Conservation (phyloP, 2,888 invertebrate genomes). For the Monopis laevigella region DNA sequence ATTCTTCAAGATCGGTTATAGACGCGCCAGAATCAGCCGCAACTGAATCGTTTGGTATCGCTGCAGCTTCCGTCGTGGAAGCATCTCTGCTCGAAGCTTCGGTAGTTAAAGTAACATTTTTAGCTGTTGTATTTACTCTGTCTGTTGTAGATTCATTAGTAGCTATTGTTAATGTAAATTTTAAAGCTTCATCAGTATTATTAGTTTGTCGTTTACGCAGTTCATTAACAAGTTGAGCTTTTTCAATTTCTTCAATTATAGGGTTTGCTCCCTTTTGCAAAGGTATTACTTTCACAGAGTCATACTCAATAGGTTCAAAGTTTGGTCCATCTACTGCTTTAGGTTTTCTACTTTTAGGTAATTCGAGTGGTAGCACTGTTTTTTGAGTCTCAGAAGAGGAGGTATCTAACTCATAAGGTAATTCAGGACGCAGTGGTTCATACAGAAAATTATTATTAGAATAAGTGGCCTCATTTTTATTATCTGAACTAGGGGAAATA, state of each 20-base stretch:
- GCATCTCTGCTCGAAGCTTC: slow-evolving; percentile 23
- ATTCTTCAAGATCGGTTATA: slow-evolving; percentile 76
- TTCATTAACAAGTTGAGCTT: slow-evolving; percentile 29
- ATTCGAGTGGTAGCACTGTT: slow-evolving; percentile 38
- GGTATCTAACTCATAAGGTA: slow-evolving; percentile 48
- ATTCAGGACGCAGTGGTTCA: slow-evolving; percentile 44
- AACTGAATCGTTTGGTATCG: slow-evolving; percentile 31
- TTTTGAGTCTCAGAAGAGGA: slow-evolving; percentile 46
- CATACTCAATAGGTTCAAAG: slow-evolving; percentile 50
- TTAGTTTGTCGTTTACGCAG: slow-evolving; percentile 45
- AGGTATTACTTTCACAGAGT: slow-evolving; percentile 53
- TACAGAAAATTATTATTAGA: slow-evolving; percentile 41
- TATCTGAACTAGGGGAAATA: slow-evolving; percentile 33
- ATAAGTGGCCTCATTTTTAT: slow-evolving; percentile 25
- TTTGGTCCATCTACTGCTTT: slow-evolving; percentile 32
- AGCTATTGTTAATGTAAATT: slow-evolving; percentile 16
- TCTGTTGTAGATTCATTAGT: slow-evolving; percentile 18
- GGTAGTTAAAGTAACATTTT: slow-evolving; percentile 23
- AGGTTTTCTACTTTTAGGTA: slow-evolving; percentile 38
- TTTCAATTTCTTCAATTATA: slow-evolving; percentile 29
- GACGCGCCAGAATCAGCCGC: slow-evolving; percentile 64
- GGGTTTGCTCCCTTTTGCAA: slow-evolving; percentile 45
- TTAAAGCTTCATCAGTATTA: slow-evolving; percentile 23
- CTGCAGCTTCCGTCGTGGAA: slow-evolving; percentile 26
- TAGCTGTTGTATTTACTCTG: slow-evolving; percentile 21